Evolutionary conservation across 2,888 invertebrate species (phyloP).

Genomic region (Oscheius myriophilus): DNA sequence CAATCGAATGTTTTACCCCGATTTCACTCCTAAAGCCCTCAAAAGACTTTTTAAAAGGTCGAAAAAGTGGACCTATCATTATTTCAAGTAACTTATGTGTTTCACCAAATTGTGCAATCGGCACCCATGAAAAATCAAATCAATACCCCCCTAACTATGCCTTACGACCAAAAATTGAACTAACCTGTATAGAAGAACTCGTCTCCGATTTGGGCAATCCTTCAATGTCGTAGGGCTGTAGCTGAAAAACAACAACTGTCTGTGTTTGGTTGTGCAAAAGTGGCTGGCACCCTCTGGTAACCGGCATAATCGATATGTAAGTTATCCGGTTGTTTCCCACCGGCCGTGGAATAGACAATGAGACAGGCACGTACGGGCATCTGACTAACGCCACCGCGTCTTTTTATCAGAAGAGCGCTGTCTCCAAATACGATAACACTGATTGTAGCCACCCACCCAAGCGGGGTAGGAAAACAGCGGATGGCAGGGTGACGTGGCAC

Average conservation of each 20-base stretch:
- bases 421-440: constrained; percentile 5
- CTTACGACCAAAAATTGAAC: neutral
- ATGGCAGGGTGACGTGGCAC: neutral
- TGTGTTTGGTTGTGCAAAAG: constrained; percentile 1
- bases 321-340: constrained; percentile 8
- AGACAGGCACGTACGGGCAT: neutral
- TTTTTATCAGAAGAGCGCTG: constrained; percentile 1
- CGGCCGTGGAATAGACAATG: constrained; percentile 22
- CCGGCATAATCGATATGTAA: too few relatives aligned
- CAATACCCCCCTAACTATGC: too few relatives aligned
- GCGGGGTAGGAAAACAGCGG: constrained; percentile 6
- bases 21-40: too few relatives aligned
- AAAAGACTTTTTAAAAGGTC: too few relatives aligned
- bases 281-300: too few relatives aligned
- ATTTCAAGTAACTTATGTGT: too few relatives aligned
- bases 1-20: too few relatives aligned
- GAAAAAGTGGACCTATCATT: too few relatives aligned
- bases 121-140: too few relatives aligned
- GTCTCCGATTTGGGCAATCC: constrained; percentile 15
- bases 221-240: constrained; percentile 22
- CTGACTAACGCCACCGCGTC: constrained; percentile 19
- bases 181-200: constrained; percentile 14
- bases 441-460: constrained; percentile 24
- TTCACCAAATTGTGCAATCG: too few relatives aligned
- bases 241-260: constrained; percentile 13